phyloP scores from a whole-genome alignment of 2,113 vertebrate species.

The Toxostoma redivivum region DNA sequence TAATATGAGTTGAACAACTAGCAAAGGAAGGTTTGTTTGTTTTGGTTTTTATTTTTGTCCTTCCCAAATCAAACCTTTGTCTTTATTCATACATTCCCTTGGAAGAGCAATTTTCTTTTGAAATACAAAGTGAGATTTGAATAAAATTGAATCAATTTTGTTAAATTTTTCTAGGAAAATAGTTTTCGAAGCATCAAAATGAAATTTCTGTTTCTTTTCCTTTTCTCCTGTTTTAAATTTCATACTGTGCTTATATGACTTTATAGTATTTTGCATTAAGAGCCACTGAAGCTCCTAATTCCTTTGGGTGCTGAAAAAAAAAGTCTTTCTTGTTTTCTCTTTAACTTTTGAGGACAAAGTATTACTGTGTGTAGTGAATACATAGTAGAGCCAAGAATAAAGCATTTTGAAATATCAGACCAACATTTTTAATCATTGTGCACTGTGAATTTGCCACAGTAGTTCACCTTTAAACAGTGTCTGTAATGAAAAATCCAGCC shows the following conservation, averaged over 20 bases:
- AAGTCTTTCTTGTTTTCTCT: neutral
- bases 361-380: neutral
- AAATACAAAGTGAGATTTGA: neutral
- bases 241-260: neutral
- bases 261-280: neutral
- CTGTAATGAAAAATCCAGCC: neutral
- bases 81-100: neutral
- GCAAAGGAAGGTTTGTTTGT: neutral
- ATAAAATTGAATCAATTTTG: neutral
- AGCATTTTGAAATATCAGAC: neutral
- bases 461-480: neutral
- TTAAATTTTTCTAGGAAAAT: neutral
- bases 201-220: neutral
- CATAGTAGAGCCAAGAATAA: neutral
- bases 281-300: neutral
- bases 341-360: neutral
- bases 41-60: neutral
- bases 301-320: neutral
- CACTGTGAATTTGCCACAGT: neutral
- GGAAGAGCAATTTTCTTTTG: neutral
- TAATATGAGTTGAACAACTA: neutral
- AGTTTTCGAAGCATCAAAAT: neutral
- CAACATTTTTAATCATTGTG: neutral
- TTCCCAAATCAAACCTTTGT: neutral
- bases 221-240: neutral